Conservation (phyloP, 2,113 vertebrate species). For the Callospermophilus lateralis region DNA sequence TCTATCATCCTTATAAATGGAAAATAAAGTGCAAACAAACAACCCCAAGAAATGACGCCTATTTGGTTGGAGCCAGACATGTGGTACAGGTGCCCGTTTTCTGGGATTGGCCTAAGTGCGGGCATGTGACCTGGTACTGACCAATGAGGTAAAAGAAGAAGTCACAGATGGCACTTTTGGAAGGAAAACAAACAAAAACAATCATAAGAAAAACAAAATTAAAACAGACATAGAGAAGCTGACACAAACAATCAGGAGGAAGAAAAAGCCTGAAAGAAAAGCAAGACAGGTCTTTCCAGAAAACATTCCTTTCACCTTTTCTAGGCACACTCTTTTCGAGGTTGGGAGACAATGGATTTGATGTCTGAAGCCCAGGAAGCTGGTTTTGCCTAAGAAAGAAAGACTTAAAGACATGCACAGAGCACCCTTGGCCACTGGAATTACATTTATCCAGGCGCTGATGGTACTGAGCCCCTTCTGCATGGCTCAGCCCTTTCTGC, state of each 20-base stretch:
- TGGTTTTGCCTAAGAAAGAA: not conserved
- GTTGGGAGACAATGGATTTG: not conserved
- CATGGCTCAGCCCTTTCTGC: accelerated
- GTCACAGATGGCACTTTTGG: not conserved
- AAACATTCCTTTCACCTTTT: not conserved
- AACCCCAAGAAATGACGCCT: too few species aligned
- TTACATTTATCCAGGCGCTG: not conserved
- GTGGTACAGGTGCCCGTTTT: accelerated
- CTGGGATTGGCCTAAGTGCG: not conserved
- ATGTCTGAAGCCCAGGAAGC: not conserved
- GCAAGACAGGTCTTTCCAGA: not conserved
- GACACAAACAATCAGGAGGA: not conserved
- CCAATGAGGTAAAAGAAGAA: not conserved
- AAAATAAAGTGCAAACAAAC: not conserved
- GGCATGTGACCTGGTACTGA: not conserved
- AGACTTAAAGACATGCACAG: not conserved
- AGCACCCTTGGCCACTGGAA: too few species aligned
- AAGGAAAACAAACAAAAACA: not conserved
- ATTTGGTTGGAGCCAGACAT: not conserved
- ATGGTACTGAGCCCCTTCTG: too few species aligned
- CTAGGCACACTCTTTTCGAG: not conserved
- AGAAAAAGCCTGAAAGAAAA: not conserved
- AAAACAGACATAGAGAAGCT: not conserved
- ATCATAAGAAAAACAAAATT: too few species aligned
- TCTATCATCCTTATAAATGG: not conserved